A percentile compares a stretch with the other conserved stretches of the same genome.
Conservation (phyloP, 1,140 invertebrate species). For the Melanaphis sacchari region DNA sequence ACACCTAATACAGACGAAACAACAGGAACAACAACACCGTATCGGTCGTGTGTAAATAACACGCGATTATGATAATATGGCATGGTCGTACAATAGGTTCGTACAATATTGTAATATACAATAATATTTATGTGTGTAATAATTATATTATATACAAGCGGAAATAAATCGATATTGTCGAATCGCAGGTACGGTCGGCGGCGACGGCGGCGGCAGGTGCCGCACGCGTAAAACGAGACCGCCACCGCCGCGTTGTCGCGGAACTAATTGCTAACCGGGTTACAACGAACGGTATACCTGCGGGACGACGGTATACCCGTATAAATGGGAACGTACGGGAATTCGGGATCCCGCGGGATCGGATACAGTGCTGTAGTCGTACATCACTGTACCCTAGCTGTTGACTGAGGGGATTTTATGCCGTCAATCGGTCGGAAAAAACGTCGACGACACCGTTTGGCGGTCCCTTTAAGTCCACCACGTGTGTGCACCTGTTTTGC, state of each 20-base stretch:
- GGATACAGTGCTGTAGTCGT: no score
- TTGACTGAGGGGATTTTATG: neutral
- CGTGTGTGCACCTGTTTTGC: no score
- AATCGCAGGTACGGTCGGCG: neutral
- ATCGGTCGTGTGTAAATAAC: no score
- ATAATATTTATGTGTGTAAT: neutral
- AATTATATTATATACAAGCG: neutral
- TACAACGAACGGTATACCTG: neutral
- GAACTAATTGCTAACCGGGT: neutral
- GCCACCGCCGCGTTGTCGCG: neutral
- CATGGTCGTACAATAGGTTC: neutral
- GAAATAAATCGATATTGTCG: constrained; percentile 28
- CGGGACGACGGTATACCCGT: no score
- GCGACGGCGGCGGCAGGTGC: neutral
- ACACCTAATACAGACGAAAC: neutral
- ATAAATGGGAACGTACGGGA: neutral
- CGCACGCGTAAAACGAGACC: neutral
- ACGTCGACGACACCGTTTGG: no score
- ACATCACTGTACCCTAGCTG: no score
- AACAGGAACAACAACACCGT: neutral
- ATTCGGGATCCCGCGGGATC: neutral
- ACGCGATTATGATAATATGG: no score
- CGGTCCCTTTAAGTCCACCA: no score
- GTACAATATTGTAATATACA: neutral
- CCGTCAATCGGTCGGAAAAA: neutral